Percentiles rank a stretch among this genome's conserved stretches.
phyloP scores from a whole-genome alignment of 2,113 vertebrate species.

The Felis catus region DNA sequence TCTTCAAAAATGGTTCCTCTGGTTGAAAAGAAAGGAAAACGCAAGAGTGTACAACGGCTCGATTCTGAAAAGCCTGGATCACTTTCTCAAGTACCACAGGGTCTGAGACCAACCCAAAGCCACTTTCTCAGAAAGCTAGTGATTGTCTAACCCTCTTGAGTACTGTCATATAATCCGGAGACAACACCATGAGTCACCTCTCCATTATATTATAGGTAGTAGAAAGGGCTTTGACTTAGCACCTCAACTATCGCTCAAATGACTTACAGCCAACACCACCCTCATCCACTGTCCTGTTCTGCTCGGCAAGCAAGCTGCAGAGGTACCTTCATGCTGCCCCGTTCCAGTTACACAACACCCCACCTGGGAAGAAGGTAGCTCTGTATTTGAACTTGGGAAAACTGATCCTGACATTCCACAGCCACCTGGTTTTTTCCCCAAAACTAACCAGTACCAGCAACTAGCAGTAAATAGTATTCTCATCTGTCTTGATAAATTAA shows the following conservation, averaged over 20 bases:
- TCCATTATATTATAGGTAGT: not conserved
- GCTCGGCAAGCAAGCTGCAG: not conserved
- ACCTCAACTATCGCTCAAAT: not conserved
- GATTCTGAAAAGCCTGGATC: not conserved
- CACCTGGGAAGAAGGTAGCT: not conserved
- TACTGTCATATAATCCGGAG: not conserved
- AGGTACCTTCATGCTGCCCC: not conserved
- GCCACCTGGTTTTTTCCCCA: not conserved
- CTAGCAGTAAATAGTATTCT: constrained; percentile 26
- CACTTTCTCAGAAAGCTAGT: not conserved
- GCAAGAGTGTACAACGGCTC: not conserved
- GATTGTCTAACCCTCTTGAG: not conserved
- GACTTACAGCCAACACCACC: constrained; percentile 3
- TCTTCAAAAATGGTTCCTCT: constrained; percentile 5
- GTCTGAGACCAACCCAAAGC: not conserved
- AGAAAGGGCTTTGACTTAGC: not conserved
- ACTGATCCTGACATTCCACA: not conserved
- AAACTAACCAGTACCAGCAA: constrained; percentile 46
- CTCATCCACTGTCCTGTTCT: accelerated
- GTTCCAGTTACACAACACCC: not conserved
- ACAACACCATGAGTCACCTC: not conserved
- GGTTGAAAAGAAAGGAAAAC: not conserved
- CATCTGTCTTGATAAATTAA: not conserved
- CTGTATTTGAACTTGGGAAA: constrained; percentile 47
- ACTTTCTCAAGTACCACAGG: not conserved